A percentile compares a stretch with the other conserved stretches of the same genome.
Evolutionary conservation across 2,888 invertebrate species (phyloP).

Genomic region (Coleophora flavipennella): DNA sequence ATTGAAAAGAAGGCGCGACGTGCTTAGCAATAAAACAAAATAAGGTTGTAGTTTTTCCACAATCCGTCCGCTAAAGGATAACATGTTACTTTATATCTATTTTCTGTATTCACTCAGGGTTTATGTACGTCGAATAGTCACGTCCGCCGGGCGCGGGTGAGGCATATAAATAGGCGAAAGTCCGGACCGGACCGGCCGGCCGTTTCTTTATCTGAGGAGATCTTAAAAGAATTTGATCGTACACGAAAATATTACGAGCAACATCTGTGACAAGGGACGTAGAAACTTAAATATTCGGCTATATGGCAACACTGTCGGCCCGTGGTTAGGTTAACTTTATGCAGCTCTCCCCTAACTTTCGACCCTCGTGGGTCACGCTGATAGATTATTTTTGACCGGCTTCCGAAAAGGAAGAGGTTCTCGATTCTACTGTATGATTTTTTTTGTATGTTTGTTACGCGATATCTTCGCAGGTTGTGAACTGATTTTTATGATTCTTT

Average conservation of each 20-base stretch:
- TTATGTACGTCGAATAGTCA: conserved; percentile 74
- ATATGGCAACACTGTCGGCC: conserved; percentile 21
- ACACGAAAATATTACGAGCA: conserved; percentile 68
- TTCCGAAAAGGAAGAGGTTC: too few species aligned
- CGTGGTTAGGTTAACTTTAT: conserved; percentile 17
- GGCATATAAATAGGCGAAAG: conserved; percentile 72
- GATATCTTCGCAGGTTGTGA: too few species aligned
- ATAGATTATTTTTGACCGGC: too few species aligned
- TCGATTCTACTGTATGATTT: too few species aligned
- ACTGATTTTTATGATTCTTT: too few species aligned
- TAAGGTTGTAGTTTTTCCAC: conserved; percentile 24
- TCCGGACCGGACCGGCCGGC: conserved; percentile 64
- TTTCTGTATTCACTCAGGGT: conserved; percentile 72
- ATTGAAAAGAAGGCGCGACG: conserved; percentile 21
- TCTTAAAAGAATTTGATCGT: conserved; percentile 71
- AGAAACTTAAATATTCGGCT: conserved; percentile 58
- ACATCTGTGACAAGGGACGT: conserved; percentile 69
- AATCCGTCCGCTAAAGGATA: conserved; percentile 66
- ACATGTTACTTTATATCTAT: conserved; percentile 72
- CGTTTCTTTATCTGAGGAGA: conserved; percentile 69
- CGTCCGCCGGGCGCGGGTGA: conserved; percentile 63
- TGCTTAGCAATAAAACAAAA: conserved; percentile 33
- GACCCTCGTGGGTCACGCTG: too few species aligned
- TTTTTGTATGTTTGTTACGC: too few species aligned
- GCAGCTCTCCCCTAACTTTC: conserved; percentile 10